Evolutionary conservation across 1,140 invertebrate genomes (phyloP), one percentile per base, ranked within the genome.

Genomic region (Antheraea pernyi): DNA sequence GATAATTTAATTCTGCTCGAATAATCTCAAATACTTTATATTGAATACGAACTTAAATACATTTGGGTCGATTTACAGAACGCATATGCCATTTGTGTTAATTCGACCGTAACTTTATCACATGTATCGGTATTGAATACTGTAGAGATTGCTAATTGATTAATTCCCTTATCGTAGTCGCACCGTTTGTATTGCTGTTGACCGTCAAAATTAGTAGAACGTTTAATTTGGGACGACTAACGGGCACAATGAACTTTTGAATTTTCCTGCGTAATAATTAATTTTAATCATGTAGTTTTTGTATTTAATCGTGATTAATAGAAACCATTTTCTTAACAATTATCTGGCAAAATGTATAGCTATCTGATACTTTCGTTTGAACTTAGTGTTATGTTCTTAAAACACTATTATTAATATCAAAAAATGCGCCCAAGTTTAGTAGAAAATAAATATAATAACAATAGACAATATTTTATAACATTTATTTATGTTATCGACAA

Each of bases 181-280:
- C 16, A 53, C 46, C 11, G 46, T 53, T 53, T 53, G 46, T 53
- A 53, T 53, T 53, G 46, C 46, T 53, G 46, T 53, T 53, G 46
- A 53, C 46, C 46, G 46, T 53, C 46, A 53, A 53, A 53, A 53
- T 53, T 53, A 53, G 46, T 53, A 53, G 46, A 53, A 53, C 46
- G 46, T 16, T 53, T 53, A 53, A 53, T 53, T 53, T n/a, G 46
- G 46, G 0, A 53, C 46, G 16, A 53, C 0, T 5, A 16, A 13
- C 16, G 46, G 16, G 16, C 16, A n/a, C 16, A 53, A 53, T 13
- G 46, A 16, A n/a, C 16, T 9, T 53, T 53, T 53, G 39, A 3
- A 42, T 42, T 42, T 39, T 30, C 22, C 22, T 30, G 22, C 22
- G 22, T 30, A 30, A 30, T 30, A 30, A 2, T 30, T 30, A 30